Conservation (phyloP, 1,140 invertebrate species). For the Chymomyza costata region DNA sequence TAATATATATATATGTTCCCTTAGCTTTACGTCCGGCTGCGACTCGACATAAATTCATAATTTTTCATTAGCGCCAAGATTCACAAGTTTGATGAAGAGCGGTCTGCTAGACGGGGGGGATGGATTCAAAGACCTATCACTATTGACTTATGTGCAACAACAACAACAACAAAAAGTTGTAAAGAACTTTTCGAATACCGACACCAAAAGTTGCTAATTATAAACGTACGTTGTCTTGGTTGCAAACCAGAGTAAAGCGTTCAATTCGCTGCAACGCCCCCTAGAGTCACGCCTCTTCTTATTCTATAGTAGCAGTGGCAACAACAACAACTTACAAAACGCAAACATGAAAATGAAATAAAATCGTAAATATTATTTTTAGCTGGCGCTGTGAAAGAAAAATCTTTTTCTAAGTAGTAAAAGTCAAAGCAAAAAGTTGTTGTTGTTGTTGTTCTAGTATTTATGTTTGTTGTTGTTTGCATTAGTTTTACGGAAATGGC, state of each 20-base stretch:
- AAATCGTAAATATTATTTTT: slow-evolving; percentile 64
- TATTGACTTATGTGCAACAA: slow-evolving; percentile 64
- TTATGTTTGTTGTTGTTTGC: too few relatives aligned
- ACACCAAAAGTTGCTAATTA: slow-evolving; percentile 45
- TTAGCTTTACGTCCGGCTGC: slow-evolving; percentile 1
- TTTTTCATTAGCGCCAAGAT: slow-evolving; percentile 61
- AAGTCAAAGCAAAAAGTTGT: slow-evolving; percentile 12
- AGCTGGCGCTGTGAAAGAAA: slow-evolving; percentile 14
- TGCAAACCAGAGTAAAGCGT: slow-evolving; percentile 12
- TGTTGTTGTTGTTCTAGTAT: too few relatives aligned
- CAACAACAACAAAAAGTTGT: too few relatives aligned
- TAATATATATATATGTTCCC: slow-evolving; percentile 9
- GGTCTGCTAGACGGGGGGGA: background rate
- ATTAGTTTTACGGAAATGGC: too few relatives aligned
- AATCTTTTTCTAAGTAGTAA: slow-evolving; percentile 15
- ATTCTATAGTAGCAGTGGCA: too few relatives aligned
- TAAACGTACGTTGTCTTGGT: slow-evolving; percentile 30
- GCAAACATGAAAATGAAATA: slow-evolving; percentile 46
- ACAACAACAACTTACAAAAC: slow-evolving; percentile 27
- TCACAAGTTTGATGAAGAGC: slow-evolving; percentile 13
- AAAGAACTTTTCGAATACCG: too few relatives aligned
- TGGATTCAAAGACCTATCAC: slow-evolving; percentile 2
- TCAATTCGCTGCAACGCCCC: background rate
- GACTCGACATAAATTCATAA: slow-evolving; percentile 49
- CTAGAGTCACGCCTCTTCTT: background rate